Evolutionary conservation across 2,113 vertebrate species (phyloP), one percentile per base, ranked within the genome.

Genomic region (Oenanthe oenanthe): DNA sequence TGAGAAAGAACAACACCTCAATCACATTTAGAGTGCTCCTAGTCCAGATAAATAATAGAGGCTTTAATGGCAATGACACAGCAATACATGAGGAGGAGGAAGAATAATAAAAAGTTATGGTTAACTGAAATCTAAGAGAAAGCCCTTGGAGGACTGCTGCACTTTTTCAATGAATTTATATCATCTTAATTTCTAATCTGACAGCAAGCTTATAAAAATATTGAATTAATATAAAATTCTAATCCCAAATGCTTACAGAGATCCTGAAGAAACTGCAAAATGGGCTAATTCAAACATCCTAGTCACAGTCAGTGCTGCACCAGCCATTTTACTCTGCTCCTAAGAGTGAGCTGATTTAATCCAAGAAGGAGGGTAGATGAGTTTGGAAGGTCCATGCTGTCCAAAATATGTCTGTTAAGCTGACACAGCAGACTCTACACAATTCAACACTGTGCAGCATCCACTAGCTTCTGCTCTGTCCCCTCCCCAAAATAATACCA

Each of bases 401-500:
- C 34, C 70, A 82, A 56, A 85, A 10, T 2, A 58, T 29, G 9
- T 29, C 40, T 53, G 40, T 60, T 58, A 87, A 82, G 1, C 8
- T 92, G 58, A 48, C 40, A 67, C 0, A 73, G 48, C 28, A 75
- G 36, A 47, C 53, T 67, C 34, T 32, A 71, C 15, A 73, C 13
- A 68, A 21, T 53, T 40, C 17, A 70, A 65, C 14, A 51, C 19
- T 22, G 28, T 32, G 47, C 38, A 63, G 43, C 29, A 72, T 3
- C 50, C 6, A 17, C 6, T 17, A 5, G 4, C 9, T 18, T 53
- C 22, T n/a, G 26, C 4, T 40, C 22, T n/a, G 17, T 2, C 3
- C 4, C 3, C 13, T 1, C 5, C 3, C 6, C 2, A 6, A 40
- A 78, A 54, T n/a, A 87, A 47, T 9, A 0, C 12, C 3, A 7